Conservation (phyloP, 2,888 invertebrate species). For the Diplazon laetatorius region DNA sequence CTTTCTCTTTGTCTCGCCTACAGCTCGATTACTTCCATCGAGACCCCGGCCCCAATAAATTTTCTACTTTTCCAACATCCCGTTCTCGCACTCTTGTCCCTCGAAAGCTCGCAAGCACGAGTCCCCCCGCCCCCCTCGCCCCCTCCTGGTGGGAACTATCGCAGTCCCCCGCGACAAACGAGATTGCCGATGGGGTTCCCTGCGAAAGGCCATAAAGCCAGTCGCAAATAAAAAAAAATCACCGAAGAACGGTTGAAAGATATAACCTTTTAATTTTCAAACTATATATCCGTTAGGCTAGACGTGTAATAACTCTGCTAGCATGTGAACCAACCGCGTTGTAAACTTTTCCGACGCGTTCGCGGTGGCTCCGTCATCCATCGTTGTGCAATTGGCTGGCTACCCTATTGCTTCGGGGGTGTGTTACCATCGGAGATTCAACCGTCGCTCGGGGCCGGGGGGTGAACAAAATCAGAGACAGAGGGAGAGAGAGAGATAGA, state of each 20-base stretch:
- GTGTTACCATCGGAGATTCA: constrained; percentile 1
- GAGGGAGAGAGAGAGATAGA: constrained; percentile 4
- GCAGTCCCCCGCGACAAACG: constrained; percentile 16
- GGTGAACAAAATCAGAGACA: background rate
- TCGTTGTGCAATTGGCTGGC: constrained; percentile 26
- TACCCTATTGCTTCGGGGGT: constrained; percentile 17
- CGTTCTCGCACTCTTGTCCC: constrained; percentile 39
- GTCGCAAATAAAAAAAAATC: background rate
- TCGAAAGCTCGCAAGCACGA: background rate
- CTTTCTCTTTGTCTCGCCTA: constrained; percentile 24
- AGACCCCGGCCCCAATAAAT: constrained; percentile 44
- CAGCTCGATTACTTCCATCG: constrained; percentile 37
- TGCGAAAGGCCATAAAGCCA: background rate
- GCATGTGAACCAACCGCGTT: constrained; percentile 4
- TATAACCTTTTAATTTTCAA: constrained; percentile 23
- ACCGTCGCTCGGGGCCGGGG: background rate
- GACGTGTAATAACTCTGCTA: constrained; percentile 19
- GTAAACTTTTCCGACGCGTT: constrained; percentile 13
- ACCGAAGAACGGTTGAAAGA: background rate
- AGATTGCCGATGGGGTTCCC: constrained; percentile 11
- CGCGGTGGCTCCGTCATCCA: constrained; percentile 7
- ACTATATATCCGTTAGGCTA: constrained; percentile 16
- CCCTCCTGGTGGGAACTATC: no score
- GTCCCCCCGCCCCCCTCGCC: constrained; percentile 1
- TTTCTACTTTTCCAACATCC: constrained; percentile 44